Evolutionary conservation across 2,113 vertebrate genomes (phyloP).

Genomic region (Bubo blakistoni): DNA sequence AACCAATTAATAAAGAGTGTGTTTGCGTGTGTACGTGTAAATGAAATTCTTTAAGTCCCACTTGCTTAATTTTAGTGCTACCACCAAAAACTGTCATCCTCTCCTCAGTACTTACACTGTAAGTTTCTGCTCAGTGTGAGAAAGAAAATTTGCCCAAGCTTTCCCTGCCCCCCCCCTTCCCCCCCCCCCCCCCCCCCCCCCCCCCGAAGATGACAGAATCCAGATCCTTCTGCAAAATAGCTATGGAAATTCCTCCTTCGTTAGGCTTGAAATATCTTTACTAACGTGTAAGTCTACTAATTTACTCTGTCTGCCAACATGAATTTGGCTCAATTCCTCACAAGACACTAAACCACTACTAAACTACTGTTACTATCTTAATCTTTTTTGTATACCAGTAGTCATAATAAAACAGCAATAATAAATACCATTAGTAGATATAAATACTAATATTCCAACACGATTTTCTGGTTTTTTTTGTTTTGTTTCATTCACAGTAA

Average conservation of each 20-base stretch:
- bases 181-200: too few species aligned
- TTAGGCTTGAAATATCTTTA: neutral
- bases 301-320: neutral
- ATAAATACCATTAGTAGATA: neutral
- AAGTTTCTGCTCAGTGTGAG: neutral
- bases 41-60: neutral
- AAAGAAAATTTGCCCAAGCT: neutral
- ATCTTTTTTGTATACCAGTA: neutral
- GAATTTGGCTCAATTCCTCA: constrained; percentile 19
- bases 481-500: neutral
- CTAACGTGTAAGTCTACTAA: neutral
- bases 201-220: neutral
- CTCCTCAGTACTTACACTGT: accelerated
- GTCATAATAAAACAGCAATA: neutral
- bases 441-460: neutral
- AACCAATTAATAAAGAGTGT: neutral
- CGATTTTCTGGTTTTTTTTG: accelerated
- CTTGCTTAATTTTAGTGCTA: neutral
- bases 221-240: neutral
- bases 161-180: too few species aligned
- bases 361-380: neutral
- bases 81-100: neutral
- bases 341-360: neutral
- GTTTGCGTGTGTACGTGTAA: neutral
- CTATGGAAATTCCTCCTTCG: neutral